Percentiles rank a stretch among this genome's conserved stretches.
These are phyloP conservation scores for Lasius fuliginosus DNA, from an alignment of 2,888 invertebrate genomes.

Conservation along the genomic window DNA sequence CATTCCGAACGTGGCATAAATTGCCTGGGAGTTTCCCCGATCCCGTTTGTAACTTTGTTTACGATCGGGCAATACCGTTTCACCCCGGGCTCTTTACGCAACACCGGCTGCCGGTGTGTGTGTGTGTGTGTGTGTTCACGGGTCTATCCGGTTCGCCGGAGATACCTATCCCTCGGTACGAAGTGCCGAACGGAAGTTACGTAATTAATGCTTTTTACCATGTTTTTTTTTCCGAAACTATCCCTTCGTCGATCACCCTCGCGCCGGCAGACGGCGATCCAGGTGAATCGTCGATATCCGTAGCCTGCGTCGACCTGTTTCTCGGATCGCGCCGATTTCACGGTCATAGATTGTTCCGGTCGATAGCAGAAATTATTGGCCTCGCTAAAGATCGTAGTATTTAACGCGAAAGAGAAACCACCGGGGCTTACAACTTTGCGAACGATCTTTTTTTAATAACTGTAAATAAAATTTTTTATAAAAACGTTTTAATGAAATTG, in stretches of 20 bases:
- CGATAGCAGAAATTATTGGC: conserved; percentile 65
- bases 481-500: not conserved
- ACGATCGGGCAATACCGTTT: conserved; percentile 30
- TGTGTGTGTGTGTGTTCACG: conserved; percentile 44
- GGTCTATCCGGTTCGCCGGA: conserved; percentile 35
- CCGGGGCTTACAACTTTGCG: not conserved
- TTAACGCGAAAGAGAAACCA: not conserved
- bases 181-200: conserved; percentile 74
- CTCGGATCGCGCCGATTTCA: conserved; percentile 58
- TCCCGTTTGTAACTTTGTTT: conserved; percentile 52
- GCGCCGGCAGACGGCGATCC: conserved; percentile 50
- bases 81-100: conserved; percentile 63
- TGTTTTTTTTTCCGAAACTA: conserved; percentile 56
- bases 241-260: conserved; percentile 35
- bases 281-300: conserved; percentile 51
- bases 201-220: conserved; percentile 73
- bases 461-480: not conserved
- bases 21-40: conserved; percentile 41
- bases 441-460: not conserved
- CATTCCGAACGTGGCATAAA: conserved; percentile 38
- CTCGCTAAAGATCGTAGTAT: conserved; percentile 27
- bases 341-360: conserved; percentile 50
- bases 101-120: conserved; percentile 52
- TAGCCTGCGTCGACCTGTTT: conserved; percentile 37
- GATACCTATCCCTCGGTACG: conserved; percentile 63